Evolutionary conservation across 92 coral and sea anemone species (phyloP).

Genomic region (Palythoa caribaeorum): DNA sequence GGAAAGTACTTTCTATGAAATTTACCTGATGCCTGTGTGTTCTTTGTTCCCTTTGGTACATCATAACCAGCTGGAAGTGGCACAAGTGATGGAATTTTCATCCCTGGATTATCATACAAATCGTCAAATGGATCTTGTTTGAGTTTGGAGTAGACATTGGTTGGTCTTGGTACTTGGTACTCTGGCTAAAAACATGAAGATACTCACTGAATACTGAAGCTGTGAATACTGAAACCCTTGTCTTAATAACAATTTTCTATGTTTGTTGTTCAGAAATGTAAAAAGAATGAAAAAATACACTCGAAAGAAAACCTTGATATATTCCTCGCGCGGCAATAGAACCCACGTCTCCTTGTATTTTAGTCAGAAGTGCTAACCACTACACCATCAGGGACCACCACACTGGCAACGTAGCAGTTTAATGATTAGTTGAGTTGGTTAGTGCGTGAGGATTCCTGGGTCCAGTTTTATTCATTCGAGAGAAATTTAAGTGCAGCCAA

Average conservation of each 20-base stretch:
- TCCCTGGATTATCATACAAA: conserved; percentile 44
- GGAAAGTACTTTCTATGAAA: neutral
- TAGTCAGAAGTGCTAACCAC: too few species aligned
- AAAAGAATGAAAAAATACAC: neutral
- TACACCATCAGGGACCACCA: too few species aligned
- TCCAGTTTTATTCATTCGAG: too few species aligned
- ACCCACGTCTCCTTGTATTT: too few species aligned
- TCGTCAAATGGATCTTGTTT: conserved; percentile 34
- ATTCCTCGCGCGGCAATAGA: too few species aligned
- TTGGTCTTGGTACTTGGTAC: conserved; percentile 35
- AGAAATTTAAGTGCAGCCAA: too few species aligned
- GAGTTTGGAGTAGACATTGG: conserved; percentile 29
- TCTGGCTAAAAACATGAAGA: conserved; percentile 5
- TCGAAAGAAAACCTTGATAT: neutral
- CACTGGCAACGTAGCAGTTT: too few species aligned
- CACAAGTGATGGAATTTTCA: conserved; percentile 28
- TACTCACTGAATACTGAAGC: neutral
- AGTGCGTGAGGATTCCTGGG: too few species aligned
- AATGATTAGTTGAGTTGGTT: too few species aligned
- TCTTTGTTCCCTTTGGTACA: conserved; percentile 36
- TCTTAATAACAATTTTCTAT: too few species aligned
- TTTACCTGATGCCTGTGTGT: neutral
- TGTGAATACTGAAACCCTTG: too few species aligned
- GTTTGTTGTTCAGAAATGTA: too few species aligned
- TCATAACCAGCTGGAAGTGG: conserved; percentile 58